phyloP scores from a whole-genome alignment of 2,113 vertebrate genomes.

The Ammospiza nelsoni region DNA sequence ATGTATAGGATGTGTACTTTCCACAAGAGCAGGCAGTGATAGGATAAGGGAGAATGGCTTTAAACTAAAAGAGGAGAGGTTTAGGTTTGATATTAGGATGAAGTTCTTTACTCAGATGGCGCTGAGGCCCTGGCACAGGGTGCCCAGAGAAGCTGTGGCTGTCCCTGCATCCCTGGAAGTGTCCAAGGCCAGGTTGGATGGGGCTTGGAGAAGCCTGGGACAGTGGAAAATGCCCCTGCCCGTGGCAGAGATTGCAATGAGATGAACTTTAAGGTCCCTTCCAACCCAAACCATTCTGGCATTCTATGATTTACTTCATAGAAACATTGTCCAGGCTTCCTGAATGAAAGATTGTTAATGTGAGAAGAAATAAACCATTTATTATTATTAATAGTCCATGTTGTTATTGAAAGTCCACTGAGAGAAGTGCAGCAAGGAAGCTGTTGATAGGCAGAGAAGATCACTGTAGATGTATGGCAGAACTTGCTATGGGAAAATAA shows the following conservation, averaged over 20 bases:
- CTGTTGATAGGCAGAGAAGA: neutral
- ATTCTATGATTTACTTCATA: neutral
- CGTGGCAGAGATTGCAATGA: neutral
- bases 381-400: neutral
- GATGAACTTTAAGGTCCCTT: neutral
- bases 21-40: neutral
- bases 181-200: rapidly evolving
- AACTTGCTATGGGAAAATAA: neutral
- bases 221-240: neutral
- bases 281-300: neutral
- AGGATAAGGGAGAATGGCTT: neutral
- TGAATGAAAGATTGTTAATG: neutral
- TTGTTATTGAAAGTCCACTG: neutral
- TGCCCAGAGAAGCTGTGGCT: neutral
- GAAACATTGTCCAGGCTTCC: neutral
- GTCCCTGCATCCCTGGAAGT: neutral
- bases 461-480: neutral
- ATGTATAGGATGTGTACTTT: neutral
- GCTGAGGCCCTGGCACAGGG: neutral
- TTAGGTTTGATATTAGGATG: neutral
- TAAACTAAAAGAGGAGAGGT: neutral
- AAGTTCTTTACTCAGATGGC: neutral
- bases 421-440: rapidly evolving
- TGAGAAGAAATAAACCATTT: neutral
- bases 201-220: rapidly evolving